phyloP scores from a whole-genome alignment of 2,797 vertebrate species.

The Takifugu ocellatus region DNA sequence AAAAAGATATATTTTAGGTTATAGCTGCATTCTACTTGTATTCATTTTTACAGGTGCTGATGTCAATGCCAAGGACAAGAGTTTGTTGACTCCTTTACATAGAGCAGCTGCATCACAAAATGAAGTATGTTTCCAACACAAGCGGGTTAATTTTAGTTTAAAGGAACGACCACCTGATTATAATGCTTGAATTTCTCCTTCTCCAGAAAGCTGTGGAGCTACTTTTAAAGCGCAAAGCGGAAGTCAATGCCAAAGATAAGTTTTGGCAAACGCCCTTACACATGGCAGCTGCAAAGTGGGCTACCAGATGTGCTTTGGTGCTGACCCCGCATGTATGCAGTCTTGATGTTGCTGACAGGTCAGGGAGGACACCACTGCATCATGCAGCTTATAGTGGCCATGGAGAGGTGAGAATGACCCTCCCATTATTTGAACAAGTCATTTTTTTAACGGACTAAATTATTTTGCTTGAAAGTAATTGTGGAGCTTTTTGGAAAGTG shows the following conservation, averaged over 20 bases:
- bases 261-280: conserved; percentile 92
- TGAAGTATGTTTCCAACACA: conserved; percentile 72
- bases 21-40: background rate
- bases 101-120: conserved; percentile 91
- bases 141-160: background rate
- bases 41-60: conserved; percentile 81
- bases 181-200: background rate
- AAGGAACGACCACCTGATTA: background rate
- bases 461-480: background rate
- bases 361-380: conserved; percentile 90
- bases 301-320: conserved; percentile 83
- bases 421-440: background rate
- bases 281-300: conserved; percentile 89
- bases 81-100: conserved; percentile 91
- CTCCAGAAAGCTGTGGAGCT: conserved; percentile 87
- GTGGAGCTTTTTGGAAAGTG: background rate
- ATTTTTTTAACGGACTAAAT: background rate
- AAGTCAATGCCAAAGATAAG: conserved; percentile 87
- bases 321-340: conserved; percentile 84
- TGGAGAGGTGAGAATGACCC: conserved; percentile 73
- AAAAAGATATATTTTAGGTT: background rate
- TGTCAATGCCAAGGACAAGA: conserved; percentile 89
- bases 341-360: conserved; percentile 84
- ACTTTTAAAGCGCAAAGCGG: conserved; percentile 86
- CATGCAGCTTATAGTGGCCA: conserved; percentile 90